These are phyloP conservation scores for Xestia xanthographa DNA, from an alignment of 2,888 invertebrate species.

Conservation along the genomic window DNA sequence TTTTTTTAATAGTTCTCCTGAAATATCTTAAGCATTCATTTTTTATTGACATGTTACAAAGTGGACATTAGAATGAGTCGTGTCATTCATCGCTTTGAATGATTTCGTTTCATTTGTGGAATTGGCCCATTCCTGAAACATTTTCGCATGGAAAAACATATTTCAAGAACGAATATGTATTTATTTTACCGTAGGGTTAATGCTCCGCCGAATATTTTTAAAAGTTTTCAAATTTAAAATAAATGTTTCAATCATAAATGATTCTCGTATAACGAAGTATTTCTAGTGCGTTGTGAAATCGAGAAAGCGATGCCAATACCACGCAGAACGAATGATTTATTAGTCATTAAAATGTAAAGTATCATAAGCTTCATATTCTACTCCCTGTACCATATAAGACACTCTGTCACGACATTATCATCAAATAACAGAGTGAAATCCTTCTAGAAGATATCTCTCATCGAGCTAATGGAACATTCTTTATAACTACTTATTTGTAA, in stretches of 20 bases:
- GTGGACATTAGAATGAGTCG: slow-evolving; percentile 17
- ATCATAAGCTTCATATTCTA: slow-evolving; percentile 10
- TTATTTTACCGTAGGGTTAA: slow-evolving; percentile 29
- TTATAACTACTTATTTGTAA: slow-evolving; percentile 31
- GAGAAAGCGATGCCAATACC: slow-evolving; percentile 64
- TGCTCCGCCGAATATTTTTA: slow-evolving; percentile 24
- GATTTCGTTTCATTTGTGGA: slow-evolving; percentile 31
- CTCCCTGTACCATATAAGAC: background rate
- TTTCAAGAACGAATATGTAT: slow-evolving; percentile 31
- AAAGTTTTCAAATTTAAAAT: slow-evolving; percentile 11
- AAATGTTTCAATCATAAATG: slow-evolving; percentile 30
- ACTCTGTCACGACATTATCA: slow-evolving; percentile 1
- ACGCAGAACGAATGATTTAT: slow-evolving; percentile 54
- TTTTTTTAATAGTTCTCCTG: slow-evolving; percentile 5
- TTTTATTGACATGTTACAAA: slow-evolving; percentile 24
- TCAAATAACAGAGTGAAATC: background rate
- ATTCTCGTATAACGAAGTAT: slow-evolving; percentile 27
- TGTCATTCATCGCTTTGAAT: slow-evolving; percentile 30
- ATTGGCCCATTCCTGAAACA: slow-evolving; percentile 24
- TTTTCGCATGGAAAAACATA: slow-evolving; percentile 22
- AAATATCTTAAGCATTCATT: slow-evolving; percentile 9
- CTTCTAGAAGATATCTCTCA: background rate
- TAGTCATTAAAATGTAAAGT: slow-evolving; percentile 45
- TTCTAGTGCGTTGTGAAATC: slow-evolving; percentile 58
- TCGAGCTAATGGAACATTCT: slow-evolving; percentile 17